phyloP scores from a whole-genome alignment of 1,140 invertebrate species.

The Sycobia sp. region DNA sequence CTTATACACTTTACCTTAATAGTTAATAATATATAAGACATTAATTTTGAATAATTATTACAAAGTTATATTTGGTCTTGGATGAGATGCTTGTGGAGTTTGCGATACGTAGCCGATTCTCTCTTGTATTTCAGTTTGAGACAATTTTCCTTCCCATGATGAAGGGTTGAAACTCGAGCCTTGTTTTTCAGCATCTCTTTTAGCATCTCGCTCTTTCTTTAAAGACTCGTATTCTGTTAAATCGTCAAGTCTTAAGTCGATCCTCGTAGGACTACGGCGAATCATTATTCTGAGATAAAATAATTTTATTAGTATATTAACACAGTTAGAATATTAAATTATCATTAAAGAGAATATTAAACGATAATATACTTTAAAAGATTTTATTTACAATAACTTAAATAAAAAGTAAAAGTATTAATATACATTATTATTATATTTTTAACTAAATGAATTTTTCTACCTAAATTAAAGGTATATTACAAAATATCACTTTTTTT shows the following conservation, averaged over 20 bases:
- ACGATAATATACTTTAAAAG: too few species aligned
- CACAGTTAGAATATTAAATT: too few species aligned
- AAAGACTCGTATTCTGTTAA: conserved; percentile 73
- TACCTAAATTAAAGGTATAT: too few species aligned
- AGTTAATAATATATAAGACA: neutral
- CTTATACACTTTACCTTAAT: neutral
- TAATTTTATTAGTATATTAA: too few species aligned
- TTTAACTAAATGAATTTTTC: too few species aligned
- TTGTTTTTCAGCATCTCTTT: conserved; percentile 64
- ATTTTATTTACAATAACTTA: too few species aligned
- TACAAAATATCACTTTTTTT: too few species aligned
- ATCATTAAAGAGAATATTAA: too few species aligned
- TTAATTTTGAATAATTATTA: conserved; percentile 15
- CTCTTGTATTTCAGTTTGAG: conserved; percentile 68
- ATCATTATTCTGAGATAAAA: conserved; percentile 66
- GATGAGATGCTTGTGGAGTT: conserved; percentile 43
- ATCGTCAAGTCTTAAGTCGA: conserved; percentile 78
- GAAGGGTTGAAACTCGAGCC: conserved; percentile 50
- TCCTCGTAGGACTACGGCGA: conserved; percentile 75
- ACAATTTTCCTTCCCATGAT: conserved; percentile 60
- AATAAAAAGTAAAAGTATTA: too few species aligned
- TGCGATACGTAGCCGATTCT: conserved; percentile 69
- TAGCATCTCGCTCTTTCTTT: conserved; percentile 61
- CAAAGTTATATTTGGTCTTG: conserved; percentile 49
- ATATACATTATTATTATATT: too few species aligned